Evolutionary conservation across 2,113 vertebrate genomes (phyloP).

Genomic region (Pollachius pollachius): DNA sequence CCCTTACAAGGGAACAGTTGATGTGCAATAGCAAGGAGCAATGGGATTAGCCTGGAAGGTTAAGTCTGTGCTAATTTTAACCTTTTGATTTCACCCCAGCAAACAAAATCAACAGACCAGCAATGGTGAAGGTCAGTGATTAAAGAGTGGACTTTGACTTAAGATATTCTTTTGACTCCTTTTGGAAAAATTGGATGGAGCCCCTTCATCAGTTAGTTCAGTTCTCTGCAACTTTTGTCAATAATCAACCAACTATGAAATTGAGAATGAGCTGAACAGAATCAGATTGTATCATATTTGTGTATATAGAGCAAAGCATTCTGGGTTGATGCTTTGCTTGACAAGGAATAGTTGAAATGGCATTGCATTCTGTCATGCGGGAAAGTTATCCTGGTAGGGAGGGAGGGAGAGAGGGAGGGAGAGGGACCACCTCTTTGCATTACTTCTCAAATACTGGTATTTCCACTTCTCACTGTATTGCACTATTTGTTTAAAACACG

Average conservation of each 20-base stretch:
- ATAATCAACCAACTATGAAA: neutral
- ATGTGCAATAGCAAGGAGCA: constrained; percentile 41
- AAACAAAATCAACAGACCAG: constrained; percentile 28
- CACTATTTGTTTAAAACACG: neutral
- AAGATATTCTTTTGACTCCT: neutral
- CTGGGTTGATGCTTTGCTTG: too few species aligned
- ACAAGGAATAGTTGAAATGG: too few species aligned
- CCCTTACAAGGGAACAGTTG: neutral
- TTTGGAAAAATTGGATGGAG: neutral
- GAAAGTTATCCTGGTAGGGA: too few species aligned
- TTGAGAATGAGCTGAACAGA: neutral
- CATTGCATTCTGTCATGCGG: too few species aligned
- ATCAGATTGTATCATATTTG: neutral
- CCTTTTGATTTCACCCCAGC: constrained; percentile 50
- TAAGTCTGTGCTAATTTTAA: constrained; percentile 73
- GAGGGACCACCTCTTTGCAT: too few species aligned
- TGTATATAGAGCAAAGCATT: too few species aligned
- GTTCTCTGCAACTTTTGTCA: neutral
- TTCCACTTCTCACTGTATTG: neutral
- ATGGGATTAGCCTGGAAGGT: constrained; percentile 60
- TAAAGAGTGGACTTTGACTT: neutral
- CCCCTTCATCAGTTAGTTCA: neutral
- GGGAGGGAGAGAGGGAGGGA: too few species aligned
- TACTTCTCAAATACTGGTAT: too few species aligned
- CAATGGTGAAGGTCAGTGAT: constrained; percentile 28